Evolutionary conservation across 2,888 invertebrate species (phyloP), one percentile per base, ranked within the genome.

Genomic region (Chironomus riparius): DNA sequence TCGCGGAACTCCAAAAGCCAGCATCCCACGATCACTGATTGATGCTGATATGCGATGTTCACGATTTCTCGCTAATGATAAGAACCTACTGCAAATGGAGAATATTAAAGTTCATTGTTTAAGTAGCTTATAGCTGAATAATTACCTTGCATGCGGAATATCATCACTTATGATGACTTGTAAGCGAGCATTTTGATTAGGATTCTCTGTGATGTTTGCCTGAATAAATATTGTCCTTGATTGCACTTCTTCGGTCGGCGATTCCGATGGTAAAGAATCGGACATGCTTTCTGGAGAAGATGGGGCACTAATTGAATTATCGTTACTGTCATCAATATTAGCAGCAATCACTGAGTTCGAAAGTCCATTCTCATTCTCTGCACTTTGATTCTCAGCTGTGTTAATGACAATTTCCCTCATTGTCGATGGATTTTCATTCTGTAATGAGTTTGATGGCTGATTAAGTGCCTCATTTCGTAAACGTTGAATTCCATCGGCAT

Each of bases 11-110:
- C 84, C 84, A 77, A 83, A 84, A 68, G 82, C 81, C 47, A 82
- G 82, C 56, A 84, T 81, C 2, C 83, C 84, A 24, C 83, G 80
- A 79, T 84, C 83, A 2, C 82, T 81, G n/a, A 84, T 82, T 1
- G 77, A 68, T 13, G 56, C 38, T 13, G 68, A 62, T 6, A 15
- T 38, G 15, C 50, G 61, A 61, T 50, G 68, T 4, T 21, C 68
- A 12, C 48, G 65, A 48, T 68, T 65, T 21, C 61, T 28, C 2
- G 28, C 74, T 18, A 68, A 22, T 12, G 47, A 50, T 12, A 76
- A 47, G 38, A 38, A 76, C 4, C 74, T 47, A 38, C 72, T 71
- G 15, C 21, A 71, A 38, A 10, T 2, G 2, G n/a, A 38, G 38
- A 28, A 5, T 28, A 69, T 15, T 56, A 28, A 50, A n/a, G n/a